Evolutionary conservation across 1,140 invertebrate species (phyloP).

Genomic region (Popillia japonica): DNA sequence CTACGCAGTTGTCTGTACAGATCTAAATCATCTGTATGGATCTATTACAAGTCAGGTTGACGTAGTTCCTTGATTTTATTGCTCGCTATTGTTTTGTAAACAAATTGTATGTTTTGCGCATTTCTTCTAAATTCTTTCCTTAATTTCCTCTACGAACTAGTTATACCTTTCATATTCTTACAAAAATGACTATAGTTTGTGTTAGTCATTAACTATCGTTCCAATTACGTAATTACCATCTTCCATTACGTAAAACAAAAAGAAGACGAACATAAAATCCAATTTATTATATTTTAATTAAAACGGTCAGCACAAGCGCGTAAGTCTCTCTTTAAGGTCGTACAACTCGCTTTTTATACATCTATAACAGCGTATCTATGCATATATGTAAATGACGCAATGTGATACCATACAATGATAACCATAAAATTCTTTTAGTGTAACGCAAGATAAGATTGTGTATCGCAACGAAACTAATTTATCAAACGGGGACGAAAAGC

Average conservation of each 20-base stretch:
- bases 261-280: not conserved
- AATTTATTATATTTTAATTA: conserved; percentile 8
- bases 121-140: too few relatives aligned
- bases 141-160: too few relatives aligned
- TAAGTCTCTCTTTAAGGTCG: not conserved
- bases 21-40: too few relatives aligned
- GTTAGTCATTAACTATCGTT: too few relatives aligned
- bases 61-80: too few relatives aligned
- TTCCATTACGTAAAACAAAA: not conserved
- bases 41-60: too few relatives aligned
- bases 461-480: not conserved
- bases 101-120: too few relatives aligned
- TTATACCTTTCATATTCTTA: too few relatives aligned
- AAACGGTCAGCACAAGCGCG: not conserved
- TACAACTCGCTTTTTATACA: not conserved
- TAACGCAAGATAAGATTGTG: not conserved
- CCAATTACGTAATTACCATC: too few relatives aligned
- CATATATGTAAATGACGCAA: not conserved
- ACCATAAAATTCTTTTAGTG: conserved; percentile 15
- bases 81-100: too few relatives aligned
- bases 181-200: too few relatives aligned
- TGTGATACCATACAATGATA: not conserved
- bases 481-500: not conserved
- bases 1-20: too few relatives aligned
- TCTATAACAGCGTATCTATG: not conserved